Conservation (phyloP, 1,140 invertebrate species). For the Meloidogyne hapla region DNA sequence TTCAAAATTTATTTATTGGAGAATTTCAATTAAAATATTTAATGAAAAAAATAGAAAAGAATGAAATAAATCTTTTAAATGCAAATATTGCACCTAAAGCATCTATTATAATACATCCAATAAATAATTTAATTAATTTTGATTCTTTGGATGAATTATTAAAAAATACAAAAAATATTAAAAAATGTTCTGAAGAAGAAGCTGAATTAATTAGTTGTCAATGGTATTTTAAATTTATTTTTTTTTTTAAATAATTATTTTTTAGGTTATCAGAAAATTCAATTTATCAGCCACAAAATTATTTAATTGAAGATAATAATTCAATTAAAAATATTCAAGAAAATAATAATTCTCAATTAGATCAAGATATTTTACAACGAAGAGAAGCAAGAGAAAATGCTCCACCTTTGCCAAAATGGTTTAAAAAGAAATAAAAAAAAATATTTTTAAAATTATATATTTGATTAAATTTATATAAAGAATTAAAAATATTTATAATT, state of each 20-base stretch:
- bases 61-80: not conserved
- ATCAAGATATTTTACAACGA: not conserved
- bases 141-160: not conserved
- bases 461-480: no score
- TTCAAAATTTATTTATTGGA: not conserved
- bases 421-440: not conserved
- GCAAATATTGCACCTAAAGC: not conserved
- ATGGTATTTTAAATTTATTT: not conserved
- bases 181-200: not conserved
- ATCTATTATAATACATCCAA: not conserved
- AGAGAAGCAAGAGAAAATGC: not conserved
- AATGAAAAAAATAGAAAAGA: not conserved
- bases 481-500: no score
- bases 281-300: not conserved
- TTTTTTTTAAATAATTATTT: not conserved
- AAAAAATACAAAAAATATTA: not conserved
- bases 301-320: not conserved
- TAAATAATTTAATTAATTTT: not conserved
- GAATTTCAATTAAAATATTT: not conserved
- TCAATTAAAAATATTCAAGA: not conserved
- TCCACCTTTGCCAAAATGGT: not conserved
- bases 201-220: not conserved
- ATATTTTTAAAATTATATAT: no score
- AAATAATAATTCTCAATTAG: not conserved
- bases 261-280: not conserved